A percentile compares a stretch with the other conserved stretches of the same genome.
These are phyloP conservation scores for Heliconius ismenius DNA, from an alignment of 2,888 invertebrate species.

Conservation along the genomic window DNA sequence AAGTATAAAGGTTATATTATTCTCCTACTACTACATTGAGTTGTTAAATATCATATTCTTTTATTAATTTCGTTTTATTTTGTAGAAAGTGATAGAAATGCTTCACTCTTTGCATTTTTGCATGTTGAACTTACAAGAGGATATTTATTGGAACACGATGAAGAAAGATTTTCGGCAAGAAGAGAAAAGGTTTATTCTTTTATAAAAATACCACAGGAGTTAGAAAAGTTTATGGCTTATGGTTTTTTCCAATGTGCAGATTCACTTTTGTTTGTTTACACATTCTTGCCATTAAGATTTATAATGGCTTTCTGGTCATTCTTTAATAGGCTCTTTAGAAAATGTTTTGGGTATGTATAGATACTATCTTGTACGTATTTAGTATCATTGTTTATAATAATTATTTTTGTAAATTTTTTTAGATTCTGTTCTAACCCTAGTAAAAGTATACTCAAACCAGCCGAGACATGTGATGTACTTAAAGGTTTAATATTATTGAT, in stretches of 20 bases:
- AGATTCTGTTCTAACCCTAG: slow-evolving; percentile 64
- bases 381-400: background rate
- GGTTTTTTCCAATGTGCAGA: slow-evolving; percentile 98
- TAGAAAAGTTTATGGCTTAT: slow-evolving; percentile 95
- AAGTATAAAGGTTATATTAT: slow-evolving; percentile 62
- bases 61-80: slow-evolving; percentile 36
- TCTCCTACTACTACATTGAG: background rate
- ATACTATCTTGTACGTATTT: background rate
- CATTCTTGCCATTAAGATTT: slow-evolving; percentile 97
- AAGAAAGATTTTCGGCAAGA: slow-evolving; percentile 95
- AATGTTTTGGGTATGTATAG: slow-evolving; percentile 85
- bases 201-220: slow-evolving; percentile 95
- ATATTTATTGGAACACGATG: slow-evolving; percentile 96
- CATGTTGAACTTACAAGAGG: slow-evolving; percentile 94
- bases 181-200: slow-evolving; percentile 98
- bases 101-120: slow-evolving; percentile 86
- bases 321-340: slow-evolving; percentile 86
- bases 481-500: slow-evolving; percentile 94
- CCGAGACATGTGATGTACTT: slow-evolving; percentile 97
- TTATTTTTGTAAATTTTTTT: slow-evolving; percentile 46
- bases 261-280: slow-evolving; percentile 98
- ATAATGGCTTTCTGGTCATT: slow-evolving; percentile 92
- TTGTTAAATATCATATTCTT: background rate
- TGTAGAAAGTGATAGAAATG: slow-evolving; percentile 69
- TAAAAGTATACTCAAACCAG: slow-evolving; percentile 87